A percentile compares a stretch with the other conserved stretches of the same genome.
Evolutionary conservation across 2,797 vertebrate species (phyloP).

Genomic region (Euphonia xanthogaster): DNA sequence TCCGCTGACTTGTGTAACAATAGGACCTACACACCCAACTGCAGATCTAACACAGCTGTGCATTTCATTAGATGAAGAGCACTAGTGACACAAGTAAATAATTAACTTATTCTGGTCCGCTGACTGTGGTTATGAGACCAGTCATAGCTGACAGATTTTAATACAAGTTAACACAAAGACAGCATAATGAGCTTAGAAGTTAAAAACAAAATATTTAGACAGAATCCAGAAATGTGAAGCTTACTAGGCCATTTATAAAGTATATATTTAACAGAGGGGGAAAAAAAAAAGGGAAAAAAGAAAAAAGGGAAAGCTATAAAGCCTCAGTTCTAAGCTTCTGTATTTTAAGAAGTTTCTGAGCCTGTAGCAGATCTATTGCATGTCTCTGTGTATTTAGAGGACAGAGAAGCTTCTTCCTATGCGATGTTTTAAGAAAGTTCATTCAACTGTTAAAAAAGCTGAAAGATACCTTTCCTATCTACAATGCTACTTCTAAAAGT

Average conservation of each 20-base stretch:
- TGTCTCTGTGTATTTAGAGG: neutral
- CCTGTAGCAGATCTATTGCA: neutral
- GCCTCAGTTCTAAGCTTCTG: neutral
- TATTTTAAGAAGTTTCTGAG: neutral
- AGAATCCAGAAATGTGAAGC: slow-evolving; percentile 73
- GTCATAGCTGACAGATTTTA: slow-evolving; percentile 88
- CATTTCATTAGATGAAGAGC: slow-evolving; percentile 86
- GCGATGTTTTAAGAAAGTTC: neutral
- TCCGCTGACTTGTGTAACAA: slow-evolving; percentile 84
- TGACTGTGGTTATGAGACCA: slow-evolving; percentile 91
- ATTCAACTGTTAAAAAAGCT: neutral
- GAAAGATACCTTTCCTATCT: neutral
- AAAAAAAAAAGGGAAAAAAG: too few species aligned
- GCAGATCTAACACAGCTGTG: slow-evolving; percentile 93
- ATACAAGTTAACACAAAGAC: slow-evolving; percentile 84
- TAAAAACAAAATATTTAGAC: slow-evolving; percentile 85
- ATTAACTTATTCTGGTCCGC: slow-evolving; percentile 99
- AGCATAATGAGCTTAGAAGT: slow-evolving; percentile 84
- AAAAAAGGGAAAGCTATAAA: neutral
- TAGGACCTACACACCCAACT: slow-evolving; percentile 82
- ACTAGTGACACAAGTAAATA: slow-evolving; percentile 95
- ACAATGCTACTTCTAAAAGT: neutral
- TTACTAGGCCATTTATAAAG: slow-evolving; percentile 69
- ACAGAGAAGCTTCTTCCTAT: neutral
- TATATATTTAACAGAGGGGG: slow-evolving; percentile 11